Conservation (phyloP, 2,888 invertebrate genomes). For the Amblyjoppa fuscipennis region DNA sequence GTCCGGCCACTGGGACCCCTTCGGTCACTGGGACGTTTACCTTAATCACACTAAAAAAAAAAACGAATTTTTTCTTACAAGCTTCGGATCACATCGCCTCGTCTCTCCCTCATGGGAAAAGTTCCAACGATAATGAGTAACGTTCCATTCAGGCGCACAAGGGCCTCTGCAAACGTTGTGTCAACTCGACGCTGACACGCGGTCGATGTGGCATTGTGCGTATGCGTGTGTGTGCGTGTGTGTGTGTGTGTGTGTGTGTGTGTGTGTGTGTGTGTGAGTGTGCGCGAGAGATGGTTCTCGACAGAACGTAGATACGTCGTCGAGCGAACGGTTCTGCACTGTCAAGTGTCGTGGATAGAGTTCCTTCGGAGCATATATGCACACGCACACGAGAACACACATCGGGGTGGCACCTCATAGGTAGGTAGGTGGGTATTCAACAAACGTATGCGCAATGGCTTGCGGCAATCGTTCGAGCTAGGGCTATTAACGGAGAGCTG, state of each 20-base stretch:
- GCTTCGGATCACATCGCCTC: not conserved
- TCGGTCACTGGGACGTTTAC: too few species aligned
- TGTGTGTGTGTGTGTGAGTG: not conserved
- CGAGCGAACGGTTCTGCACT: not conserved
- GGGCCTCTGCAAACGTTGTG: not conserved
- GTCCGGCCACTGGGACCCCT: too few species aligned
- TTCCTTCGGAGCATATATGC: not conserved
- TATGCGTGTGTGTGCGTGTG: not conserved
- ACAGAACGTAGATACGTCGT: constrained; percentile 6
- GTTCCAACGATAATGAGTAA: not conserved
- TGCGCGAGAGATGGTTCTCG: not conserved
- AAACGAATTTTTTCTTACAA: too few species aligned
- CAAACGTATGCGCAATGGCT: constrained; percentile 48
- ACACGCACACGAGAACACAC: not conserved
- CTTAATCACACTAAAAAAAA: too few species aligned
- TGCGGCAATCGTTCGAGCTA: constrained; percentile 43
- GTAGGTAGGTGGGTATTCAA: constrained; percentile 23
- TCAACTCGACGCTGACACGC: not conserved
- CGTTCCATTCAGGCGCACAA: not conserved
- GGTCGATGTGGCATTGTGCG: not conserved
- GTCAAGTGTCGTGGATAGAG: constrained; percentile 11
- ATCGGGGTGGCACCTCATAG: not conserved
- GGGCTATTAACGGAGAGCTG: constrained; percentile 23
- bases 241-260: not conserved
- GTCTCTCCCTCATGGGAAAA: not conserved